Conservation (phyloP, 2,113 vertebrate species). For the Campylorhamphus procurvoides region DNA sequence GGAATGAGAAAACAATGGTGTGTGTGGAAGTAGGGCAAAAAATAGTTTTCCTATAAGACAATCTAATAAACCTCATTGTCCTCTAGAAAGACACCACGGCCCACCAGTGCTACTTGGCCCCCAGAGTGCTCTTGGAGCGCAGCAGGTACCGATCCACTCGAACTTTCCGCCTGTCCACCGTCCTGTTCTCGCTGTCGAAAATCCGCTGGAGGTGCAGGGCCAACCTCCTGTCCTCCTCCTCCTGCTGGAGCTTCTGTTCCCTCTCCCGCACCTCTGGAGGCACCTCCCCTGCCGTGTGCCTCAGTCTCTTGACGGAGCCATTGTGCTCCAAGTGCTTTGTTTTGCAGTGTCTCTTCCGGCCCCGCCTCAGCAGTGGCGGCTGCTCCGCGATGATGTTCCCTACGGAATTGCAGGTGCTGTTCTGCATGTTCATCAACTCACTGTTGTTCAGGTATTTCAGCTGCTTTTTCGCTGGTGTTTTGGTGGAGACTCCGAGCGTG, state of each 20-base stretch:
- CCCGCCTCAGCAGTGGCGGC: constrained; percentile 74
- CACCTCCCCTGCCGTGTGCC: constrained; percentile 46
- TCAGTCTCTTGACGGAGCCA: constrained; percentile 76
- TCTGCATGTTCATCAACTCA: constrained; percentile 49
- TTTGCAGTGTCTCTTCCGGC: constrained; percentile 88
- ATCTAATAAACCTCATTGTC: not conserved
- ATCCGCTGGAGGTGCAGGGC: constrained; percentile 86
- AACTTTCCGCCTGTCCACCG: constrained; percentile 69
- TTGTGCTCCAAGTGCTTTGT: constrained; percentile 89
- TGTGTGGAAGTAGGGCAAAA: constrained; percentile 10
- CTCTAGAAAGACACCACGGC: constrained; percentile 40
- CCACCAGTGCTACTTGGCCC: constrained; percentile 71
- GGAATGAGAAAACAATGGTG: not conserved
- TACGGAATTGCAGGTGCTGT: constrained; percentile 43
- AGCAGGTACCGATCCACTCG: constrained; percentile 85
- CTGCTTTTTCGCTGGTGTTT: constrained; percentile 49
- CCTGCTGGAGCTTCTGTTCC: constrained; percentile 77
- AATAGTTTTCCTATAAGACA: constrained; percentile 29
- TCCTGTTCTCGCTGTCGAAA: constrained; percentile 84
- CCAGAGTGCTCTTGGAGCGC: constrained; percentile 84
- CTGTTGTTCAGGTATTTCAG: constrained; percentile 60
- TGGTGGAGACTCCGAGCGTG: not conserved
- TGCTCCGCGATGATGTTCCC: constrained; percentile 50
- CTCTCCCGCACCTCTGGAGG: constrained; percentile 32
- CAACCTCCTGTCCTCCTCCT: constrained; percentile 84